phyloP scores from a whole-genome alignment of 2,888 invertebrate genomes.

The Lamellibrachia columna region DNA sequence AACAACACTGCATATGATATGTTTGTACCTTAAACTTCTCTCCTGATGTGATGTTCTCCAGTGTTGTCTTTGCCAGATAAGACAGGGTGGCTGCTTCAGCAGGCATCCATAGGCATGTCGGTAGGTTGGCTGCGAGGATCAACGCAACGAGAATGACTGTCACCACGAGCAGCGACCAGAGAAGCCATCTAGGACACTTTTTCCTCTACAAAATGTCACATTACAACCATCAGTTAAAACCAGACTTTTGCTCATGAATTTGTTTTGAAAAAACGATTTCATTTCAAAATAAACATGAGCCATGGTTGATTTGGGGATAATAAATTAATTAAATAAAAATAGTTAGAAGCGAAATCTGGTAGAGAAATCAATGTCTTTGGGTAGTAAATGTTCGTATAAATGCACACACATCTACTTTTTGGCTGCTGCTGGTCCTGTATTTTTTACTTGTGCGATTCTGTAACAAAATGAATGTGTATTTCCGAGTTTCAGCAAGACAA shows the following conservation, averaged over 20 bases:
- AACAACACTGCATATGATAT: background rate
- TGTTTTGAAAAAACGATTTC: background rate
- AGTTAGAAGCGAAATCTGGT: too few species aligned
- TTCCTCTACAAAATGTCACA: slow-evolving; percentile 29
- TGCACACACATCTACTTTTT: too few species aligned
- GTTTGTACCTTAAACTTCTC: slow-evolving; percentile 42
- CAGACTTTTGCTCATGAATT: background rate
- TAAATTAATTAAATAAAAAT: too few species aligned
- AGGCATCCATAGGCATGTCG: slow-evolving; percentile 48
- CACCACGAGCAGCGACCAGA: slow-evolving; percentile 42
- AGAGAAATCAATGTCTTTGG: too few species aligned
- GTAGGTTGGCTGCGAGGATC: slow-evolving; percentile 52
- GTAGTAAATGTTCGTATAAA: too few species aligned
- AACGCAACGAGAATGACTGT: slow-evolving; percentile 50
- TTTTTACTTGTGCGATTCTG: too few species aligned
- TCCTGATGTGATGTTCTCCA: slow-evolving; percentile 48
- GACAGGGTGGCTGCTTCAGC: slow-evolving; percentile 49
- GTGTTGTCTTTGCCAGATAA: slow-evolving; percentile 50
- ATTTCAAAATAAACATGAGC: background rate
- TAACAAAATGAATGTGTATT: too few species aligned
- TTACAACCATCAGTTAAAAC: background rate
- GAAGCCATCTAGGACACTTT: slow-evolving; percentile 34
- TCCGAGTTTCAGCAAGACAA: too few species aligned
- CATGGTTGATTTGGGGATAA: background rate
- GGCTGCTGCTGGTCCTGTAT: too few species aligned